These are phyloP conservation scores for Apostichopus leukothele DNA, from an alignment of 53 echinoderm and acorn worm genomes.

Conservation along the genomic window DNA sequence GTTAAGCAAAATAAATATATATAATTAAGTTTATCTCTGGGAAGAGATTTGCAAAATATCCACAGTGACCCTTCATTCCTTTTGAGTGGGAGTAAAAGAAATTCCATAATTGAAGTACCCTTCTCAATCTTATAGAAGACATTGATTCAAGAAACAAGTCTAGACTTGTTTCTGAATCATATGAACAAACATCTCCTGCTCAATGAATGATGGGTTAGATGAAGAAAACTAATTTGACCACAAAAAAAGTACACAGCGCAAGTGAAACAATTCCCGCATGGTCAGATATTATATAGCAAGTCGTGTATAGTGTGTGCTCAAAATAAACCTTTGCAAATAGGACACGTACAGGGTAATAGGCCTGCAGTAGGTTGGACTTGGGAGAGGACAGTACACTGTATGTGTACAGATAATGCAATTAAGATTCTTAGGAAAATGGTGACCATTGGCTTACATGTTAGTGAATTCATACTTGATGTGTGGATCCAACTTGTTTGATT, in stretches of 20 bases:
- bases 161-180: neutral
- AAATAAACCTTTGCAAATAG: neutral
- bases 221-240: neutral
- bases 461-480: no score
- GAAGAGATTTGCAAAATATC: neutral
- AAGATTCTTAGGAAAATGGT: no score
- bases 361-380: neutral
- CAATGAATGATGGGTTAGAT: neutral
- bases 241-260: neutral
- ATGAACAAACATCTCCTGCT: neutral
- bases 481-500: no score
- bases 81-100: neutral
- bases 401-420: neutral
- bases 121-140: neutral
- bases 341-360: neutral
- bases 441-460: no score
- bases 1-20: neutral
- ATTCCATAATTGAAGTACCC: neutral
- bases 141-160: neutral
- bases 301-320: neutral
- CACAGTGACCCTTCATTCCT: neutral
- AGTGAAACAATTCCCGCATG: neutral
- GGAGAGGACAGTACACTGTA: neutral
- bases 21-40: neutral
- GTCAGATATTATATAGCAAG: neutral